Evolutionary conservation across 2,113 vertebrate genomes (phyloP).

Genomic region (Dromaius novaehollandiae): DNA sequence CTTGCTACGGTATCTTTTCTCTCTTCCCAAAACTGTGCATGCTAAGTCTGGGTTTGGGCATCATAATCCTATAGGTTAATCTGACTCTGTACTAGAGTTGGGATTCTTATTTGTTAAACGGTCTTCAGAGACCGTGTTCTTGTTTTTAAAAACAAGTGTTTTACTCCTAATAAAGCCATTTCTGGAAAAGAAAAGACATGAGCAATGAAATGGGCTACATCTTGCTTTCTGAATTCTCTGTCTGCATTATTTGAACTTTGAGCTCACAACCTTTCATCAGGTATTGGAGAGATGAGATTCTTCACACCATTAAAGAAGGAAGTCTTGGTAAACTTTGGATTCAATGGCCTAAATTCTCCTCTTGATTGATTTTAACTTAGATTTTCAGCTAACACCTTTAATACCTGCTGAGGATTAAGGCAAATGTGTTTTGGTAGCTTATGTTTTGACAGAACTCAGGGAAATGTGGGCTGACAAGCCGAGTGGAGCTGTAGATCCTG

Average conservation of each 20-base stretch:
- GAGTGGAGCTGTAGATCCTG: not conserved
- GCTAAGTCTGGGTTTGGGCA: not conserved
- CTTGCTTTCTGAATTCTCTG: not conserved
- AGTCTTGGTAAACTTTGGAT: not conserved
- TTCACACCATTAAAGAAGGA: not conserved
- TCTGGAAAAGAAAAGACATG: not conserved
- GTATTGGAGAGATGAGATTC: not conserved
- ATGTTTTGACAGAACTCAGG: not conserved
- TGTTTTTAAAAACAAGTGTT: not conserved
- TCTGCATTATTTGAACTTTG: not conserved
- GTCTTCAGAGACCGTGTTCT: too few species aligned
- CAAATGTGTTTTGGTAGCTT: not conserved
- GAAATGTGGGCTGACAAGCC: not conserved
- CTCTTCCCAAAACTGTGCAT: not conserved
- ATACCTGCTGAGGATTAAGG: not conserved
- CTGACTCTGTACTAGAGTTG: not conserved
- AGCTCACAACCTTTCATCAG: not conserved
- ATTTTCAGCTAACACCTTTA: not conserved
- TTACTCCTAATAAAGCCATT: not conserved
- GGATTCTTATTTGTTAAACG: not conserved
- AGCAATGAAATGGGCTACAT: rapidly evolving
- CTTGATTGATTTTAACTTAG: not conserved
- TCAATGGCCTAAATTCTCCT: not conserved
- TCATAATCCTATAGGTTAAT: rapidly evolving
- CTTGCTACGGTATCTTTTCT: not conserved